Base-by-base conservation (phyloP, 2,113 vertebrate genomes). In the Struthidea cinerea region DNA sequence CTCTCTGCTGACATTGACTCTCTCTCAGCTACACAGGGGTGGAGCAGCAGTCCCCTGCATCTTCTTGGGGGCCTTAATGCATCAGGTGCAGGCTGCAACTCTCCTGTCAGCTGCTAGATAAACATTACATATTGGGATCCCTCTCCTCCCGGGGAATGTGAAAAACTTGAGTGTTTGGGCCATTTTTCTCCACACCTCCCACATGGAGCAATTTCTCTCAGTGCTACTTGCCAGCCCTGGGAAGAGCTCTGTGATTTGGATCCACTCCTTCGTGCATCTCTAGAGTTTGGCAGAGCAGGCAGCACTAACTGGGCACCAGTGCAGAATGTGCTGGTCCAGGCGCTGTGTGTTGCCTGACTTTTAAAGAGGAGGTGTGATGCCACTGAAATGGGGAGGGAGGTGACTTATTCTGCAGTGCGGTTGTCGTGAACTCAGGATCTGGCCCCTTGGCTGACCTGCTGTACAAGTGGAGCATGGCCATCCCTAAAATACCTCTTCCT, bases 161-260 rank as follows among this genome's bases (percentile, higher is more conserved):
- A 90, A 84, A 91, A 93, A 60, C 83, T 64, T 47, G 61, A 84
- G 65, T 65, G 53, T 92, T 96, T 78, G 64, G 75, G 59, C 89
- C 64, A 59, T 89, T 95, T 96, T 87, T 63, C 89, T 92, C 55
- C 1, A 3, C 46, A 65, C 65, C 63, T 95, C 86, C 69, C 50
- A 94, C 69, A 14, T 17, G 61, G 76, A 82, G 46, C 94, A 82
- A 4, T 91, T 94, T 90, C 59, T 76, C 22, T 82, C 67, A 63
- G 82, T n/a, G 77, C 52, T 89, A 19, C 67, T 56, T 59, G 91
- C 61, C 91, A 96, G 68, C 47, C 68, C 61, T 73, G 82, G 71
- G 78, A 95, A 65, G 68, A 95, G 68, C 83, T 96, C 19, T 63
- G 42, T 2, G 26, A 46, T 93, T 93, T 93, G 88, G 79, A 92